Evolutionary conservation across 2,797 vertebrate species (phyloP).

Genomic region (Spinibarbus caldwelli): DNA sequence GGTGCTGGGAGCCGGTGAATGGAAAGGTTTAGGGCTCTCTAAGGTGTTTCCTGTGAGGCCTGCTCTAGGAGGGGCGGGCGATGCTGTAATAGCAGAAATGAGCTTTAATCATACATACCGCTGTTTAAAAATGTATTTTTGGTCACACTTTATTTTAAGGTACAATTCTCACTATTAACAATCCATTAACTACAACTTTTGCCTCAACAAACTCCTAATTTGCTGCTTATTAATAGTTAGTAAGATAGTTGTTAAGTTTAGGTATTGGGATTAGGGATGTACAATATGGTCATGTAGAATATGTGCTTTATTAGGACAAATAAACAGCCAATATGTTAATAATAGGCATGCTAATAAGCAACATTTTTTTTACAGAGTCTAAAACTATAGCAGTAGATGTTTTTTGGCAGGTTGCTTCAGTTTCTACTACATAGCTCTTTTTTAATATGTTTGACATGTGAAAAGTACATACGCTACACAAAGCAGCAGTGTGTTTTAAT

Average conservation of each 20-base stretch:
- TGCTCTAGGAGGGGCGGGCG: constrained; percentile 81
- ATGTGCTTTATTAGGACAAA: too few relatives aligned
- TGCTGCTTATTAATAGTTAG: background rate
- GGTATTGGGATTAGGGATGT: too few relatives aligned
- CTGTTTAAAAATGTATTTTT: background rate
- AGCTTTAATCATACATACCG: background rate
- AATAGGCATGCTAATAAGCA: background rate
- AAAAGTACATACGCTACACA: background rate
- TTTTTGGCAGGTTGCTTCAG: background rate
- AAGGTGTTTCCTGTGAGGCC: constrained; percentile 84
- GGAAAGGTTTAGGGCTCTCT: constrained; percentile 90
- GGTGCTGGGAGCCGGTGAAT: constrained; percentile 80
- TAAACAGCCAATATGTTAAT: background rate
- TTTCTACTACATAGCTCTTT: background rate
- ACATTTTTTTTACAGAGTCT: background rate
- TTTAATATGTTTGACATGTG: background rate
- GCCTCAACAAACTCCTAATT: background rate
- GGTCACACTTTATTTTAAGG: too few relatives aligned
- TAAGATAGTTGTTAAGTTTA: too few relatives aligned
- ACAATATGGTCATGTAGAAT: too few relatives aligned
- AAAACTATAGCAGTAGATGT: background rate
- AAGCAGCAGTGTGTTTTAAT: background rate
- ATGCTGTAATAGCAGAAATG: constrained; percentile 73
- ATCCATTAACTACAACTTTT: background rate
- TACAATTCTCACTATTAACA: background rate